Evolutionary conservation across 1,140 invertebrate genomes (phyloP).

Genomic region (Conopomorpha cramerella): DNA sequence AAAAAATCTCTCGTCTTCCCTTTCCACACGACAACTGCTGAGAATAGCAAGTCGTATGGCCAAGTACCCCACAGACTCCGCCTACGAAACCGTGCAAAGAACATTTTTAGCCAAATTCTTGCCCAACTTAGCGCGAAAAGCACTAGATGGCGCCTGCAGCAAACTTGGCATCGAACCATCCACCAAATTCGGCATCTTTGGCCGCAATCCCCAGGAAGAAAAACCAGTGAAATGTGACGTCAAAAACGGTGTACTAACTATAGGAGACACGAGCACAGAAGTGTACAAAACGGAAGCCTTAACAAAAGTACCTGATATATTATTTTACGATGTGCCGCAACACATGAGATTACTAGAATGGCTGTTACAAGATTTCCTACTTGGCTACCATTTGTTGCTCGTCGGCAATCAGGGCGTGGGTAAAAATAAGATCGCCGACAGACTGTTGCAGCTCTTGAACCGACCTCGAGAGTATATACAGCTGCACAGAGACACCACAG

Average conservation of each 20-base stretch:
- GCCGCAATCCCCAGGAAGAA: slow-evolving; percentile 7
- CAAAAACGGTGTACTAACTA: slow-evolving; percentile 68
- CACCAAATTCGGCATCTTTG: slow-evolving; percentile 25
- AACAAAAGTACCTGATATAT: slow-evolving; percentile 89
- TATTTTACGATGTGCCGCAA: slow-evolving; percentile 95
- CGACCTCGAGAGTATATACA: slow-evolving; percentile 94
- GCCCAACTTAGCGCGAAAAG: slow-evolving; percentile 78
- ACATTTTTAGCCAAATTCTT: slow-evolving; percentile 90
- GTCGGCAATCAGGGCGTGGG: slow-evolving; percentile 96
- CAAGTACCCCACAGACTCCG: slow-evolving; percentile 71
- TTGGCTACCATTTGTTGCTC: slow-evolving; percentile 90
- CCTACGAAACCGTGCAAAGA: slow-evolving; percentile 77
- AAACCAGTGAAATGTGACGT: slow-evolving; percentile 61
- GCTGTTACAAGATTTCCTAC: slow-evolving; percentile 86
- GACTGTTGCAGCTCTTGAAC: slow-evolving; percentile 86
- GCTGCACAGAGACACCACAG: slow-evolving; percentile 94
- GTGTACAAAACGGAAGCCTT: slow-evolving; percentile 70
- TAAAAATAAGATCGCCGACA: slow-evolving; percentile 96
- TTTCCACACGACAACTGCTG: slow-evolving; percentile 87
- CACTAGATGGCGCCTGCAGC: slow-evolving; percentile 77
- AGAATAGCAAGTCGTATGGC: slow-evolving; percentile 79
- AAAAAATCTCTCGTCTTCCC: slow-evolving; percentile 74
- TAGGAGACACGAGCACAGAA: slow-evolving; percentile 78
- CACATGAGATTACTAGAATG: slow-evolving; percentile 84
- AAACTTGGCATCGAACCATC: slow-evolving; percentile 65